These are phyloP conservation scores for Poecilia velifera DNA, from an alignment of 2,797 vertebrate species.

Conservation along the genomic window DNA sequence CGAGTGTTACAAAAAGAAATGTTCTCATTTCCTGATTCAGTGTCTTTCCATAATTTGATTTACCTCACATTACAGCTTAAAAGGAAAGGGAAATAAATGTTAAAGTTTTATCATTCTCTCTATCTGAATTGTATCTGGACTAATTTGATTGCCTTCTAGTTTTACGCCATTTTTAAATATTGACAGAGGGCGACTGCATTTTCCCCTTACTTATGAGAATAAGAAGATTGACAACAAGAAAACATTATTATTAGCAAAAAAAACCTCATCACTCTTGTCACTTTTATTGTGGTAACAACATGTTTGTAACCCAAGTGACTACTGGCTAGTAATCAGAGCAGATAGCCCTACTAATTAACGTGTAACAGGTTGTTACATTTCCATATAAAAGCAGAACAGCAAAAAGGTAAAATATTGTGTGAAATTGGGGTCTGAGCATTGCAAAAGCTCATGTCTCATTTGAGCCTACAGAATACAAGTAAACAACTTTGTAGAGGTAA, in stretches of 20 bases:
- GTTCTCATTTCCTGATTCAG: neutral
- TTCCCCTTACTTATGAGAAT: neutral
- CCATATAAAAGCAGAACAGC: neutral
- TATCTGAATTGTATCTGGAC: neutral
- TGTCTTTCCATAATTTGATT: neutral
- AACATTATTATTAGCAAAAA: neutral
- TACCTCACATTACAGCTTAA: neutral
- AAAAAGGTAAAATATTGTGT: neutral
- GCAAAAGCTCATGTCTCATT: neutral
- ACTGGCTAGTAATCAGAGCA: neutral
- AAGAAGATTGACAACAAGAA: neutral
- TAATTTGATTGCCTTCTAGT: neutral
- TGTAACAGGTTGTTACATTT: neutral
- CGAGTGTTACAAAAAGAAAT: neutral
- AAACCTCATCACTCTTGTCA: neutral
- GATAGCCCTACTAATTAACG: neutral
- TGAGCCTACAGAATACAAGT: neutral
- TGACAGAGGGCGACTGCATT: neutral
- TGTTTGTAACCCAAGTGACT: neutral
- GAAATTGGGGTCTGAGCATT: neutral
- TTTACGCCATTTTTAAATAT: neutral
- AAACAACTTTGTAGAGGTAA: neutral
- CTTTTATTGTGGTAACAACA: neutral
- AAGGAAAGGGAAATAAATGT: neutral
- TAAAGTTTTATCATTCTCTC: neutral